Percentiles rank a stretch among this genome's conserved stretches.
Conservation (phyloP, 2,888 invertebrate genomes). For the Coenonympha glycerion region DNA sequence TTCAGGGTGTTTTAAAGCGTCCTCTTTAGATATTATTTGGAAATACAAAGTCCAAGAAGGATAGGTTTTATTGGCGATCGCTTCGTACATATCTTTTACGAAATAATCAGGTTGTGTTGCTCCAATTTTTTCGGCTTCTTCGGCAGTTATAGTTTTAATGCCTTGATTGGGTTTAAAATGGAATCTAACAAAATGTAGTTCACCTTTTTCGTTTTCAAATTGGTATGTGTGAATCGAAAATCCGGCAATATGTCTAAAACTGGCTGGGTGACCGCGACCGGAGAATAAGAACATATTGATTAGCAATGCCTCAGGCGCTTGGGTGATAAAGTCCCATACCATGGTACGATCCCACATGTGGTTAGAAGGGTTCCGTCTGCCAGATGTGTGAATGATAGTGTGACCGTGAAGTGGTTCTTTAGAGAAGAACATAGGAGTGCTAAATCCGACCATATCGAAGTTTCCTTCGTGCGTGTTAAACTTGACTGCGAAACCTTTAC, state of each 20-base stretch:
- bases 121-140: background rate
- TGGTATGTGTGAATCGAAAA: slow-evolving; percentile 94
- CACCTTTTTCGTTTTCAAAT: slow-evolving; percentile 82
- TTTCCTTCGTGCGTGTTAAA: slow-evolving; percentile 92
- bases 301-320: slow-evolving; percentile 88
- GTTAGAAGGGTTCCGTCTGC: slow-evolving; percentile 91
- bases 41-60: background rate
- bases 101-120: background rate
- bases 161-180: slow-evolving; percentile 82
- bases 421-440: slow-evolving; percentile 91
- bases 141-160: background rate
- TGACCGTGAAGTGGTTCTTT: slow-evolving; percentile 91
- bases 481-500: slow-evolving; percentile 91
- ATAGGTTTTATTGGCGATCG: background rate
- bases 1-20: background rate
- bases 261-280: slow-evolving; percentile 94
- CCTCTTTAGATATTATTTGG: background rate
- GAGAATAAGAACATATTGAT: slow-evolving; percentile 87
- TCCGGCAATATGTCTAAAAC: slow-evolving; percentile 92
- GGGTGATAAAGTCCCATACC: slow-evolving; percentile 93
- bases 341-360: slow-evolving; percentile 89
- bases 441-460: slow-evolving; percentile 92
- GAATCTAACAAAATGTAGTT: slow-evolving; percentile 87
- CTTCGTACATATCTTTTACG: background rate
- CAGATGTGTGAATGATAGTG: slow-evolving; percentile 93